Evolutionary conservation across 2,113 vertebrate species (phyloP).

Genomic region (Triplophysa tibetana): DNA sequence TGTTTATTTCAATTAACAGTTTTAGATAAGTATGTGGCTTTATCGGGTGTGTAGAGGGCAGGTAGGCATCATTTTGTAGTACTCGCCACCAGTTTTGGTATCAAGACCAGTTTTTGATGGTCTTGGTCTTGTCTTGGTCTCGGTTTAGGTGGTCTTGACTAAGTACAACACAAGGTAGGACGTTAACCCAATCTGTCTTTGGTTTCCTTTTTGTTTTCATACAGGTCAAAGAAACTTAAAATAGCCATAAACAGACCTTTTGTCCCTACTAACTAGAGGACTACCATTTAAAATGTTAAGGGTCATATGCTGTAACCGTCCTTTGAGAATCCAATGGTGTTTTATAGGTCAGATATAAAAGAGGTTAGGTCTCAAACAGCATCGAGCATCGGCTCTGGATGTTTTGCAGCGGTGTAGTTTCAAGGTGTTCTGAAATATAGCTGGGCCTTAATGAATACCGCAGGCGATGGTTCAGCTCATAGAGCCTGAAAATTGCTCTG

Average conservation of each 20-base stretch:
- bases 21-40: too few relatives aligned
- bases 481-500: constrained; percentile 53
- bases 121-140: too few relatives aligned
- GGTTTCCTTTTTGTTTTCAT: too few relatives aligned
- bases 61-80: too few relatives aligned
- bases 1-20: too few relatives aligned
- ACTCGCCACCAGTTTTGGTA: too few relatives aligned
- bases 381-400: neutral
- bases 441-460: constrained; percentile 55
- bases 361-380: neutral
- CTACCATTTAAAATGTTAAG: neutral
- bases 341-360: constrained; percentile 16
- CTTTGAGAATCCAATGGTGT: neutral
- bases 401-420: constrained; percentile 17
- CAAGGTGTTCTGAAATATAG: constrained; percentile 56
- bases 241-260: neutral
- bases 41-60: too few relatives aligned
- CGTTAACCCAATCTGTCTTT: too few relatives aligned
- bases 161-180: too few relatives aligned
- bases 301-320: neutral
- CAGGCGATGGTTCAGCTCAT: constrained; percentile 51
- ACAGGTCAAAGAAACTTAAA: too few relatives aligned
- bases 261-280: constrained; percentile 47
- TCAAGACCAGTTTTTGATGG: too few relatives aligned
- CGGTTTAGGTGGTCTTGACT: too few relatives aligned